Base-by-base conservation (phyloP, 2,888 invertebrate genomes). In the Heterodera filipjevi region DNA sequence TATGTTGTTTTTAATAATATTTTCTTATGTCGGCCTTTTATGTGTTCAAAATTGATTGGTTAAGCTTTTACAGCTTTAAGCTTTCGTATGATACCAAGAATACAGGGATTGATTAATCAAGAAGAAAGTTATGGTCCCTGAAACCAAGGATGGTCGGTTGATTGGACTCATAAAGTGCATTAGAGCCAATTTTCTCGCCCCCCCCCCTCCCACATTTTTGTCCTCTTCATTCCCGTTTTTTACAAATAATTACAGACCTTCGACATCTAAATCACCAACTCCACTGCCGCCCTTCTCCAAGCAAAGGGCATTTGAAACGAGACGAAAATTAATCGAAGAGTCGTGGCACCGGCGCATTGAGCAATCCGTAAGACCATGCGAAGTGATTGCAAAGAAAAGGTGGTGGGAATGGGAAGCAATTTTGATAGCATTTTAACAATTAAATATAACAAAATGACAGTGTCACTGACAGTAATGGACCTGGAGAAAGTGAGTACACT, bases 311-410 rank as follows among this genome's bases (percentile, higher is more conserved):
- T 75, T 75, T 27, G 75, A 75, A 33, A 75, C 53, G 22, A 49
- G 75, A 3, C 66, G 68, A 32, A 49, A 59, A 33, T 64, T 75
- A 30, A 75, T 75, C n/a, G 75, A 75, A 64, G 75, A 75, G 22
- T 75, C 75, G 10, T 75, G 75, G 75, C 75, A 75, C 68, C 66
- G 75, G 33, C 30, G 75, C 66, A 75, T 75, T 64, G 66, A 75
- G 19, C 75, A 75, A 30, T 75, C 75, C n/a, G n/a, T 75, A 64
- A 27, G 75, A 12, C 66, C 75, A 33, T 75, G 64, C n/a, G 35
- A 66, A 33, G 46, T 22, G 75, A 32, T 19, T 27, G 1, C 30
- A 30, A 30, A 33, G n/a, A n/a, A n/a, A n/a, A n/a, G n/a, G n/a
- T n/a, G 46, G 44, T 71, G 3, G 39, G n/a, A 71, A 71, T 49